A percentile compares a stretch with the other conserved stretches of the same genome.
Evolutionary conservation across 2,888 invertebrate genomes (phyloP).

Genomic region (Bibio marci): DNA sequence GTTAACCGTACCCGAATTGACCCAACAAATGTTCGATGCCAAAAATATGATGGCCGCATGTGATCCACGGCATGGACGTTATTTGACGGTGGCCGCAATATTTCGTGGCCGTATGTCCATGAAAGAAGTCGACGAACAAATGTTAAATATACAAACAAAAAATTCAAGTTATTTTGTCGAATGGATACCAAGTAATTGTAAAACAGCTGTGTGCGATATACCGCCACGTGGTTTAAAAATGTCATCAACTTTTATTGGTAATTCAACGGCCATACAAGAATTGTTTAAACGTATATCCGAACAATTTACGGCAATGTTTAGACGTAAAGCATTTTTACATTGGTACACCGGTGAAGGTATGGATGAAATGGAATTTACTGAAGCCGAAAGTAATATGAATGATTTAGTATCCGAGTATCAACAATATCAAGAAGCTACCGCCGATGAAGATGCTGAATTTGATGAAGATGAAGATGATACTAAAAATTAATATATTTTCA

Average conservation of each 20-base stretch:
- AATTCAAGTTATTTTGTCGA: conserved; percentile 80
- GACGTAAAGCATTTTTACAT: conserved; percentile 84
- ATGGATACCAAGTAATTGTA: conserved; percentile 92
- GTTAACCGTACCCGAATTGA: conserved; percentile 79
- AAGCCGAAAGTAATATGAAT: too few relatives aligned
- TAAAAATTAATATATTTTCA: too few relatives aligned
- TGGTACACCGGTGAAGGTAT: too few relatives aligned
- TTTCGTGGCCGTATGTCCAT: conserved; percentile 84
- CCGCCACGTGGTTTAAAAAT: conserved; percentile 79
- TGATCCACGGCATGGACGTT: conserved; percentile 81
- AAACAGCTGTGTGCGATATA: conserved; percentile 87
- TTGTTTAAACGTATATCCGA: conserved; percentile 82
- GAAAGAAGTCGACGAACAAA: conserved; percentile 83
- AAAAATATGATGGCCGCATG: conserved; percentile 96
- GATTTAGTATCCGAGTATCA: too few relatives aligned
- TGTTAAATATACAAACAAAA: conserved; percentile 92
- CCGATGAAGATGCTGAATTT: too few relatives aligned
- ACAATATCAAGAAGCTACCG: too few relatives aligned
- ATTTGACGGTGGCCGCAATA: too few relatives aligned
- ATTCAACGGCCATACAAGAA: conserved; percentile 85
- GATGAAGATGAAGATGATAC: too few relatives aligned
- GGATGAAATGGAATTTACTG: too few relatives aligned
- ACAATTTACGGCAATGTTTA: conserved; percentile 90
- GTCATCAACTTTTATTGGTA: conserved; percentile 89
- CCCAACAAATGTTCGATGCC: too few relatives aligned